Percentiles rank a stretch among this genome's conserved stretches.
These are phyloP conservation scores for Frankliniella intonsa DNA, from an alignment of 2,888 invertebrate genomes.

Conservation along the genomic window DNA sequence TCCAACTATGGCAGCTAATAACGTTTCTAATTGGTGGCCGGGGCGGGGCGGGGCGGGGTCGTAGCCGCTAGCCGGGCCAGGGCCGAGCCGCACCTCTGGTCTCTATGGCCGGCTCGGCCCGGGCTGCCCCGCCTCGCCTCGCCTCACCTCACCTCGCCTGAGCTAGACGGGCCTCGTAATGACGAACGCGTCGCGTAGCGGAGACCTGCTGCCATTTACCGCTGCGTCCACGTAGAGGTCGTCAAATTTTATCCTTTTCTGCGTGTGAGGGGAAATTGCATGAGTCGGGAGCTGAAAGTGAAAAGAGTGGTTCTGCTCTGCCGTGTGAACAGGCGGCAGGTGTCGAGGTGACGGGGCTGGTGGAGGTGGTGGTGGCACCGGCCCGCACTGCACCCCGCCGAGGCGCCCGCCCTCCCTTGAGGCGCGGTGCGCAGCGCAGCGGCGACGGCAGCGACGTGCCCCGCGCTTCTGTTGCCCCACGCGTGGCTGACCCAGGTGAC, in stretches of 20 bases:
- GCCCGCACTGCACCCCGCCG: neutral
- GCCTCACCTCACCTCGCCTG: no score
- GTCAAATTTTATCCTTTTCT: neutral
- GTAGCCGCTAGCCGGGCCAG: neutral
- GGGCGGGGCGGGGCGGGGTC: neutral
- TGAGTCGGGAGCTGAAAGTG: no score
- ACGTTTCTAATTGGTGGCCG: constrained; percentile 18
- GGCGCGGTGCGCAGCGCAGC: neutral
- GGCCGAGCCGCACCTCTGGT: neutral
- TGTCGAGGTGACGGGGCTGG: no score
- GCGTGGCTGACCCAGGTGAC: neutral
- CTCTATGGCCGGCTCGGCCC: neutral
- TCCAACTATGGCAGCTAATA: constrained; percentile 22
- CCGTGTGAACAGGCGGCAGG: neutral
- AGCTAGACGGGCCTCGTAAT: no score
- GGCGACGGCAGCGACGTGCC: neutral
- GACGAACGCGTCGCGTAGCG: no score
- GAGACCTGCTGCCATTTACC: no score
- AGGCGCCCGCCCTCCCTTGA: neutral
- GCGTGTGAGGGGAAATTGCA: neutral
- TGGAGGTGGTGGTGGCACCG: no score
- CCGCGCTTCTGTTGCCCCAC: neutral
- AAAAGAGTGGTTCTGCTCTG: no score
- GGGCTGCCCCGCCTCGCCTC: neutral
- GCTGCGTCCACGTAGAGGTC: neutral